Evolutionary conservation across 2,888 invertebrate genomes (phyloP), one percentile per base, ranked within the genome.

Genomic region (Noctuana brunneofusca): DNA sequence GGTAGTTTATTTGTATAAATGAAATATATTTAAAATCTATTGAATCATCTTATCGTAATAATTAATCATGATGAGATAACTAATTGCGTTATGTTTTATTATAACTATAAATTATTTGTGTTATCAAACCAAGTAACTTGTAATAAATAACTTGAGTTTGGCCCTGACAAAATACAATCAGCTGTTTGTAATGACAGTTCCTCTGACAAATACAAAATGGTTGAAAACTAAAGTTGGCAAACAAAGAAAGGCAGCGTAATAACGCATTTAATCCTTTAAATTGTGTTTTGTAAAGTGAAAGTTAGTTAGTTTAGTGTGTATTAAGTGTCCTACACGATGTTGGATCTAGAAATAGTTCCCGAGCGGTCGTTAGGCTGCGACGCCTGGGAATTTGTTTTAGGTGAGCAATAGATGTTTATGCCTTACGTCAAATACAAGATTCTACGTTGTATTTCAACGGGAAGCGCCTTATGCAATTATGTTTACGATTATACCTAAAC

Each of bases 371-470:
- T 99, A 83, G 97, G 98, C 91, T 97, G 97, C 89, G 98, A 98
- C 92, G 96, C 97, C 93, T 98, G 98, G 98, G 98, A 99, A 93
- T 98, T 99, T 92, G 95, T 97, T 87, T 92, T 98, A 92, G 98
- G 98, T 97, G 93, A 95, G 96, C 92, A 80, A 71, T 57, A 57
- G 32, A 63, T 57, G 63, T 63, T 63, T 63, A 57, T 57, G 46
- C 83, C 83, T 82, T 86, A 89, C 86, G 87, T 89, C 89, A 43
- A 43, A 43, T 18, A 18, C 43, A 87, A 86, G 83, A 80, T 83
- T 92, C 89, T 92, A 87, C 92, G 92, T 89, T 89, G 86, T 91
- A 90, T 84, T 88, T 85, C 79, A 75, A 77, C 73, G 76, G 80
- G 75, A 78, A 69, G 73, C 69, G 71, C 79, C 89, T 91, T 90